Evolutionary conservation across 2,888 invertebrate species (phyloP), one percentile per base, ranked within the genome.

Genomic region (Stenichneumon culpator): DNA sequence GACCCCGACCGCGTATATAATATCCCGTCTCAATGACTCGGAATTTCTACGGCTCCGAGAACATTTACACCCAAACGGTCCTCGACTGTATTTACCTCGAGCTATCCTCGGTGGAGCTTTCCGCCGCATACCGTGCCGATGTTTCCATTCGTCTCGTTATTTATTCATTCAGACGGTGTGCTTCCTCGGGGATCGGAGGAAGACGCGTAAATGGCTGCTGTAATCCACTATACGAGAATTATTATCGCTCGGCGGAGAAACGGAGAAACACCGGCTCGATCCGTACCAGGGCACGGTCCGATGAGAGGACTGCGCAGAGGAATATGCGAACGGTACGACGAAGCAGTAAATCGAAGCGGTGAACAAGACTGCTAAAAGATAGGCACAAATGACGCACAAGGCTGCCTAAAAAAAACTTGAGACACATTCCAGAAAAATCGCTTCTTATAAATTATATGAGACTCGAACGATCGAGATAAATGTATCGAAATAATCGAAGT

Each of bases 11-110:
- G 57, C 70, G 70, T 70, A 74, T 83, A 79, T 83, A 79, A 79
- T 79, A 79, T 73, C 44, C 79, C 79, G 75, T 83, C 79, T 75
- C 75, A 75, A 83, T 79, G 69, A 83, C 70, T 75, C 47, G 79
- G 75, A 83, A 83, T 83, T 79, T 83, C 79, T 74, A 47, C 63
- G 74, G 75, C 79, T 83, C 70, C 70, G 69, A 69, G 65, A 77
- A 79, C 57, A 63, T 75, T 47, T 54, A 19, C 65, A 25, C 19
- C 47, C 16, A 5, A 57, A 65, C 63, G 73, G 52, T 39, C 47
- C 39, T 63, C n/a, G 16, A 6, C 28, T 47, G 32, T 50, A 22
- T 75, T 44, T 72, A 57, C 57, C 52, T 72, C 39, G 36, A 54
- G 25, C 67, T 50, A 36, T 75, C 14, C 39, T 14, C 78, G 16